Base-by-base conservation (phyloP, 1,140 invertebrate genomes). In the Doryteuthis pealeii region DNA sequence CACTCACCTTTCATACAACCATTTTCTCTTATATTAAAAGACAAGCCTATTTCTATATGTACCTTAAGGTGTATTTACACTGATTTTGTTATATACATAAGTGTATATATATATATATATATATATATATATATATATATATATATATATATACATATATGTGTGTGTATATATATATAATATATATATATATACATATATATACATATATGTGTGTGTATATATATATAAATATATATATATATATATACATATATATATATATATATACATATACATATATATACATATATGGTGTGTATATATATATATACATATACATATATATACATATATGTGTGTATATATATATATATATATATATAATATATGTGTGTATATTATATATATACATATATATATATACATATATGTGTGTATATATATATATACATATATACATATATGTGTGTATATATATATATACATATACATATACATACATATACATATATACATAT, bases 351-450 rank as follows among this genome's bases (percentile, higher is more conserved):
- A 49, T 22, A 49, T 22, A 49, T 22, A 49, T 22, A 49, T 1
- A 1, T 1, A 49, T 1, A 49, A 14, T 14, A 14, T 14, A 49
- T 49, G 22, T 49, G 22, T 49, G 8, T 10, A 49, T 10, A 10
- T 10, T 49, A 49, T 18, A 49, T 49, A 49, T 49, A 49, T 49
- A 49, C 18, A 10, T 49, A 49, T 49, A 49, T 49, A 49, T 18
- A 49, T 18, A 49, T 49, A 49, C 45, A 49, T 18, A 58, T 58
- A 15, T 58, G 18, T 22, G 26, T 1, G 18, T 5, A 58, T 5
- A 58, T 58, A 58, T 58, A 5, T 58, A 58, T 58, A 58, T 58
- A 58, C 18, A 58, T 58, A 58, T 58, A 58, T 58, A 58, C 18
- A 58, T 6, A 58, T 58, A 58, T 3, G 18, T 58, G 18, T 58